Base-by-base conservation (phyloP, 2,113 vertebrate species). In the Brienomyrus longianalis region DNA sequence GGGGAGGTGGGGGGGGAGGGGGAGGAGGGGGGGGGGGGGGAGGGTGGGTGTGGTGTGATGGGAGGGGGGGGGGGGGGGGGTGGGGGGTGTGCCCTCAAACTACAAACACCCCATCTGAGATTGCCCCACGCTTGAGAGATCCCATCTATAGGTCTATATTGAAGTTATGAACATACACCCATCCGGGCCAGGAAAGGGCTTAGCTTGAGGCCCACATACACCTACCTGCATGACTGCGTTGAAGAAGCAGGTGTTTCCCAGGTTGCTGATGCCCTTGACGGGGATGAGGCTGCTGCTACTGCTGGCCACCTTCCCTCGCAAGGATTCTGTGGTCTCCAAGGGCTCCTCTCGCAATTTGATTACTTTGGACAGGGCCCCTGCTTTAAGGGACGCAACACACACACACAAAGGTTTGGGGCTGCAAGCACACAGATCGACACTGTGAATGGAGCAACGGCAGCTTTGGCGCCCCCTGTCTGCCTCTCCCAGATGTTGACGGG, bases 191-290 rank as follows among this genome's bases (percentile, higher is more conserved):
- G 70, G 70, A n/a, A 15, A 31, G 74, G 74, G 35, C 11, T 51
- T 5, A 5, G 35, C 13, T 86, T 0, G 2, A 88, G 31, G 21
- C 13, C 43, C 52, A 13, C 35, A 54, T 35, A 88, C 91, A 88
- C 92, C 94, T 94, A 99, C 98, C 97, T 99, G 98, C 96, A 99
- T 98, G 27, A 99, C 97, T 56, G 98, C 98, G 92, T 99, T 99
- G 94, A 99, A 99, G 95, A 99, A 99, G 94, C 98, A 99, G 0
- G 98, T 99, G 94, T 99, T 99, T 80, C 98, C 98, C 88, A 99
- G 96, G 94, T 99, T 99, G 88, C 94, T 97, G 93, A 99, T 98
- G 95, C 98, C 98, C 95, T 99, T 99, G 70, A 99, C 97, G 88
- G 98, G 95, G 90, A 97, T 92, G 39, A 97, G 93, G 51, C 95